Conservation (phyloP, 2,113 vertebrate genomes). For the Bambusicola thoracicus region DNA sequence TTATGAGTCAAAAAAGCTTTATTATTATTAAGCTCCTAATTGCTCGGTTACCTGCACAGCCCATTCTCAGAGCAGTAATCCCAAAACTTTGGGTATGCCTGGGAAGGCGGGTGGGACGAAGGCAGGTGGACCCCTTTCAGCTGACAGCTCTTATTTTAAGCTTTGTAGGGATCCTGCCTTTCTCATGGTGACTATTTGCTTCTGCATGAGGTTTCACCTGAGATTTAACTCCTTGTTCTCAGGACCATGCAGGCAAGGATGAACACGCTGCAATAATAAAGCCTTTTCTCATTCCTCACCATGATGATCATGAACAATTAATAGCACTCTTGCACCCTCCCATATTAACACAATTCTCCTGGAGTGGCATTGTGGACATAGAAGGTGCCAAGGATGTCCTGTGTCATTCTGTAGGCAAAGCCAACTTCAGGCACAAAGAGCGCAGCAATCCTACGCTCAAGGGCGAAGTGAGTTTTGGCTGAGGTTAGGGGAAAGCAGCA, state of each 20-base stretch:
- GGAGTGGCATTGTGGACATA: constrained; percentile 43
- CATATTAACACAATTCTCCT: background rate
- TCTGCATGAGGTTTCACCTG: background rate
- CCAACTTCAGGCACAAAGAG: background rate
- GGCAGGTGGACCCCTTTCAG: constrained; percentile 12
- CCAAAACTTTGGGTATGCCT: background rate
- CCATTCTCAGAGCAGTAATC: accelerated
- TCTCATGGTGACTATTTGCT: background rate
- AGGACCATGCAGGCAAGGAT: background rate
- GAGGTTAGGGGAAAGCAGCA: background rate
- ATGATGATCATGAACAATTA: accelerated
- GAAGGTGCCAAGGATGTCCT: background rate
- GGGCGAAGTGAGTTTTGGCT: background rate
- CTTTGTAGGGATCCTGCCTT: constrained; percentile 11
- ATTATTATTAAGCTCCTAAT: accelerated
- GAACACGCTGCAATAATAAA: background rate
- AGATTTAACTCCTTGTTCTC: background rate
- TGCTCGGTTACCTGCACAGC: background rate
- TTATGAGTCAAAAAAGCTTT: accelerated
- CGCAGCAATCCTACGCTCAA: accelerated
- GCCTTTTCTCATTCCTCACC: background rate
- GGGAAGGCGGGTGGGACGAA: background rate
- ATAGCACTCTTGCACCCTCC: background rate
- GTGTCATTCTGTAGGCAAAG: background rate
- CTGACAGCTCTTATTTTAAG: background rate